phyloP scores from a whole-genome alignment of 2,888 invertebrate species.

The Euzophera pinguis region DNA sequence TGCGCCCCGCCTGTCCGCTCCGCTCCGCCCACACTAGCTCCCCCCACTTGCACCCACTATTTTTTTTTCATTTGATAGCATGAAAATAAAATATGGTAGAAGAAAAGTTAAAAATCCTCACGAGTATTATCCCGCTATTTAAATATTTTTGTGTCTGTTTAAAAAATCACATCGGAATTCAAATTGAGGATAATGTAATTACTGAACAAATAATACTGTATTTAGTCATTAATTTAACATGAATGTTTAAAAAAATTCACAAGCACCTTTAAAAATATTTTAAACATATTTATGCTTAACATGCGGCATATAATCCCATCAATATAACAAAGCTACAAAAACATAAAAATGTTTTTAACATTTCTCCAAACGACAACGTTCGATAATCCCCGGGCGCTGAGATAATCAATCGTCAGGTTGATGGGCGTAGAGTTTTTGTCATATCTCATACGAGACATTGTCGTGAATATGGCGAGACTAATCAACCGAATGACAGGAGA shows the following conservation, averaged over 20 bases:
- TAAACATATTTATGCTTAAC: too few species aligned
- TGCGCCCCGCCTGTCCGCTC: conserved; percentile 67
- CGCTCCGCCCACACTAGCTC: conserved; percentile 59
- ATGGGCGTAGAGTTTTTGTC: conserved; percentile 40
- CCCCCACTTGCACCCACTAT: conserved; percentile 56
- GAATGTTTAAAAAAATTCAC: too few species aligned
- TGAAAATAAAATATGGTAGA: not conserved
- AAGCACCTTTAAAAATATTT: too few species aligned
- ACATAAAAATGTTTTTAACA: not conserved
- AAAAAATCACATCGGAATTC: too few species aligned
- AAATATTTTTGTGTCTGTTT: too few species aligned
- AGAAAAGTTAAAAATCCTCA: too few species aligned
- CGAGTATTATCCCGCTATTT: too few species aligned
- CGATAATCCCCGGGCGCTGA: conserved; percentile 40
- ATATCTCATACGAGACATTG: conserved; percentile 40
- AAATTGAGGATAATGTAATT: too few species aligned
- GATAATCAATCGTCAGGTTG: conserved; percentile 48
- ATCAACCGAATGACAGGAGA: conserved; percentile 56
- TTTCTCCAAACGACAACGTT: conserved; percentile 14
- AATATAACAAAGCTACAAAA: not conserved
- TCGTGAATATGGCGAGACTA: conserved; percentile 39
- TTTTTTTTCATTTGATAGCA: conserved; percentile 18
- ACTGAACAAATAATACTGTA: too few species aligned
- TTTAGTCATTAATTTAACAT: too few species aligned
- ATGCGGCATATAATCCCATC: not conserved